Percentiles rank a stretch among this genome's conserved stretches.
Conservation (phyloP, 2,888 invertebrate genomes). For the Meta bourneti region DNA sequence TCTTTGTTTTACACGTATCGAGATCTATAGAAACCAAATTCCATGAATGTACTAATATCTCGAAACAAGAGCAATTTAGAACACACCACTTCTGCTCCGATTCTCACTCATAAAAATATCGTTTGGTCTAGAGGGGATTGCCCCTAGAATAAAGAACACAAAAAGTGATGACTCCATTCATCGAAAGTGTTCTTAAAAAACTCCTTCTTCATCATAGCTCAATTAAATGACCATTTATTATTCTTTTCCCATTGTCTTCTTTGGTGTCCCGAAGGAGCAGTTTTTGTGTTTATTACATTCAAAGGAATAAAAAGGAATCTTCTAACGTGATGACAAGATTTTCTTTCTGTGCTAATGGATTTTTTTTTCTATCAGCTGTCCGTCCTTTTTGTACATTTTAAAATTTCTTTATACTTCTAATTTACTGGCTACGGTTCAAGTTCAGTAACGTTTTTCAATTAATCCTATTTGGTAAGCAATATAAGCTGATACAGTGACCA, state of each 20-base stretch:
- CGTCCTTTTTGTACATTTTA: background rate
- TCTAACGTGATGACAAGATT: background rate
- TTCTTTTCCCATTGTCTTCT: background rate
- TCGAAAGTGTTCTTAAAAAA: background rate
- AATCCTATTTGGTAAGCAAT: background rate
- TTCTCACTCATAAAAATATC: background rate
- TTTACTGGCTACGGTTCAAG: background rate
- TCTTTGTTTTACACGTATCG: no score
- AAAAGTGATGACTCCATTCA: background rate
- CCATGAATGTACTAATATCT: no score
- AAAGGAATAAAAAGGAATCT: background rate
- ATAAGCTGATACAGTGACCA: no score
- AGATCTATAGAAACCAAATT: no score
- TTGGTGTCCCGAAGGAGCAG: background rate
- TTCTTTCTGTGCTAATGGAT: background rate
- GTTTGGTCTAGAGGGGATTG: background rate
- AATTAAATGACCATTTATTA: slow-evolving; percentile 20
- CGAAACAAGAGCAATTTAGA: background rate
- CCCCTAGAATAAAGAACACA: background rate
- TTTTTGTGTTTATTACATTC: background rate
- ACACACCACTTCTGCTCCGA: background rate
- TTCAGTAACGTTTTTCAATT: background rate
- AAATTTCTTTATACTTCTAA: background rate
- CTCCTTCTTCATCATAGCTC: background rate
- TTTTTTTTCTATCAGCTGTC: slow-evolving; percentile 2